These are phyloP conservation scores for Pollenia amentaria DNA, from an alignment of 2,888 invertebrate species.

Conservation along the genomic window DNA sequence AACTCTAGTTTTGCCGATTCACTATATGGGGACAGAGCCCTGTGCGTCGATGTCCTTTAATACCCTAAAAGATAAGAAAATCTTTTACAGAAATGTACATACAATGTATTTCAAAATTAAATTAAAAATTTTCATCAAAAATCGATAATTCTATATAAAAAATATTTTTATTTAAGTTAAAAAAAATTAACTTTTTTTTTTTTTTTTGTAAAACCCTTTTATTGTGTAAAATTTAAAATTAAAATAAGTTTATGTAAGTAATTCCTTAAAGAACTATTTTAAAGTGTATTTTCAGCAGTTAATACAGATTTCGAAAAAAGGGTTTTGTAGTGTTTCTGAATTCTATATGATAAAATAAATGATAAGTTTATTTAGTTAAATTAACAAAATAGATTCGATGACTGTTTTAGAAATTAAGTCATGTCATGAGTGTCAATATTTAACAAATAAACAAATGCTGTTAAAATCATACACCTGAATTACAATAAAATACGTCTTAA, in stretches of 20 bases:
- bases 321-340: slow-evolving; percentile 36
- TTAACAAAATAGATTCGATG: slow-evolving; percentile 75
- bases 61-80: no score
- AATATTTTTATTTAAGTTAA: background rate
- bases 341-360: slow-evolving; percentile 29
- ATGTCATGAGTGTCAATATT: slow-evolving; percentile 80
- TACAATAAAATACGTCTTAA: slow-evolving; percentile 36
- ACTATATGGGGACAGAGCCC: no score
- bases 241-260: slow-evolving; percentile 49
- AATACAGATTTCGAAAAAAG: slow-evolving; percentile 54
- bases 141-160: no score
- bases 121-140: no score
- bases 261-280: slow-evolving; percentile 42
- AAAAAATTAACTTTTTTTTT: background rate
- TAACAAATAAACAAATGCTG: slow-evolving; percentile 67
- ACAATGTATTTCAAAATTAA: no score
- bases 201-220: slow-evolving; percentile 73
- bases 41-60: no score
- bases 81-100: no score
- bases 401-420: slow-evolving; percentile 72
- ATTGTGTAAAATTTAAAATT: slow-evolving; percentile 66
- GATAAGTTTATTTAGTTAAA: slow-evolving; percentile 56
- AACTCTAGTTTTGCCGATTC: no score
- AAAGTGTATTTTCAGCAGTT: slow-evolving; percentile 55
- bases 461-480: slow-evolving; percentile 36